A percentile compares a stretch with the other conserved stretches of the same genome.
Evolutionary conservation across 2,797 vertebrate species (phyloP).

Genomic region (Anguilla anguilla): DNA sequence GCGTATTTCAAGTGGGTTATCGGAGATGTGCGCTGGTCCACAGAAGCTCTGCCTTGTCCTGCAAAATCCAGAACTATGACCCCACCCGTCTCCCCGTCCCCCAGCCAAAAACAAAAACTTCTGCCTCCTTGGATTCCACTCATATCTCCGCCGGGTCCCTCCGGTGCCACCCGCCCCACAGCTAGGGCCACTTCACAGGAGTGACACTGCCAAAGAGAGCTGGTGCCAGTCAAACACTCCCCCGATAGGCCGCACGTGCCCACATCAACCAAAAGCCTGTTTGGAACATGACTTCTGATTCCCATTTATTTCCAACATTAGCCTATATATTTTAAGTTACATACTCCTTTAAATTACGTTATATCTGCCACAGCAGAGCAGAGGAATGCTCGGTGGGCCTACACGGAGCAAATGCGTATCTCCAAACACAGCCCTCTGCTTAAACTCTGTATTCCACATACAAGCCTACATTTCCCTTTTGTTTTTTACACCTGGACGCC

Average conservation of each 20-base stretch:
- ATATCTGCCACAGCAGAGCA: neutral
- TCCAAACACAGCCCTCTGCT: neutral
- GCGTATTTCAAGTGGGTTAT: neutral
- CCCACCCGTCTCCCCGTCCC: slow-evolving; percentile 37
- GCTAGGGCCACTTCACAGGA: neutral
- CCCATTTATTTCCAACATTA: neutral
- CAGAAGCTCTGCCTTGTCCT: slow-evolving; percentile 20
- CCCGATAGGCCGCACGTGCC: neutral
- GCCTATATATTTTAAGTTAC: neutral
- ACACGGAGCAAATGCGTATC: neutral
- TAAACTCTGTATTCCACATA: neutral
- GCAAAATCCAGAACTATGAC: slow-evolving; percentile 41
- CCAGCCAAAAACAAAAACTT: slow-evolving; percentile 22
- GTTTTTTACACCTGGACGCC: neutral
- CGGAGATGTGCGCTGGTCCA: neutral
- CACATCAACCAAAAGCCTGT: neutral
- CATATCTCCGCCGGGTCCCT: slow-evolving; percentile 19
- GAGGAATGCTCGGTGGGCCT: neutral
- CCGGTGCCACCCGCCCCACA: neutral
- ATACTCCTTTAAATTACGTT: neutral
- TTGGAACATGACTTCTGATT: too few species aligned
- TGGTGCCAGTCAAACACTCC: neutral
- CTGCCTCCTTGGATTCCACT: slow-evolving; percentile 36
- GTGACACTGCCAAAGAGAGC: neutral
- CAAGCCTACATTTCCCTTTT: neutral